A percentile compares a stretch with the other conserved stretches of the same genome.
phyloP scores from a whole-genome alignment of 2,113 vertebrate species.

The Aegithalos caudatus region DNA sequence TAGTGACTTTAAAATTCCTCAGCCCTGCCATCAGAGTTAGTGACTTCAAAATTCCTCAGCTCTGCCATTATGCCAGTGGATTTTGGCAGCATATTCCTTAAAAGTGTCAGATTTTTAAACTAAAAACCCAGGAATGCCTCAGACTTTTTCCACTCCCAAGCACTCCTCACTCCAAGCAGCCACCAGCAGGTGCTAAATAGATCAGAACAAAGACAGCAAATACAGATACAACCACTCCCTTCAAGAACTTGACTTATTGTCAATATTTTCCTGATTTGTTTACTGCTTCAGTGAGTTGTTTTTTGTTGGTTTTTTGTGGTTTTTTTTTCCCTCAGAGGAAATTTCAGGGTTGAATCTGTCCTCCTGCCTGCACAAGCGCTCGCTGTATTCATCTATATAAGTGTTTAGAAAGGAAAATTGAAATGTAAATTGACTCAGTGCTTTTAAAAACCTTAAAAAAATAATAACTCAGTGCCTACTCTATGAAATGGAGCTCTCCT shows the following conservation, averaged over 20 bases:
- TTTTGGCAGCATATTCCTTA: neutral
- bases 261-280: neutral
- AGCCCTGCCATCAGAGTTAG: neutral
- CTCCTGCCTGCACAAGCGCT: neutral
- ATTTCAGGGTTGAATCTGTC: neutral
- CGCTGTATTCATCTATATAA: neutral
- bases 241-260: neutral
- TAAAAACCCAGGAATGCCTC: neutral
- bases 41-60: neutral
- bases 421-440: slow-evolving; percentile 1
- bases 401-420: slow-evolving; percentile 4
- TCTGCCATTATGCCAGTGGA: neutral
- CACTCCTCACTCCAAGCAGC: neutral
- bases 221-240: neutral
- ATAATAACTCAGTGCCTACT: neutral
- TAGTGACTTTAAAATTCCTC: neutral
- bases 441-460: neutral
- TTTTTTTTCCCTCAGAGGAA: neutral
- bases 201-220: neutral
- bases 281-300: neutral
- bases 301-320: too few species aligned
- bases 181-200: neutral
- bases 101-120: neutral
- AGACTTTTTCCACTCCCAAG: neutral
- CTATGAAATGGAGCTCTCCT: neutral